phyloP scores from a whole-genome alignment of 2,888 invertebrate species.

The Plutella xylostella region DNA sequence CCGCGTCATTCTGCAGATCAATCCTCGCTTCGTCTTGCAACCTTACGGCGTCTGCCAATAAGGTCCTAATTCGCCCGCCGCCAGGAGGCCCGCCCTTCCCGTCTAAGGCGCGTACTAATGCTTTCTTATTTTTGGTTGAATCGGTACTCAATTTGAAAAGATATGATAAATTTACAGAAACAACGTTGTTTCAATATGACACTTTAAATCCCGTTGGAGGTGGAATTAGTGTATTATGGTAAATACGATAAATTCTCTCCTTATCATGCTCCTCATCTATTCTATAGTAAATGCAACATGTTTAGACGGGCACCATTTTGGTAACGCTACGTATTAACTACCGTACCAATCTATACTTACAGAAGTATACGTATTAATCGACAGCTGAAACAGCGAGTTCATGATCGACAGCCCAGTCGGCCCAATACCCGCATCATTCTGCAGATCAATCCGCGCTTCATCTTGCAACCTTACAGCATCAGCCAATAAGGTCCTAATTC shows the following conservation, averaged over 20 bases:
- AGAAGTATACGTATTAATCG: slow-evolving; percentile 47
- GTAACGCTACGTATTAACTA: too few species aligned
- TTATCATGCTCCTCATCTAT: too few species aligned
- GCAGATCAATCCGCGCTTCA: slow-evolving; percentile 43
- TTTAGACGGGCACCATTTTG: too few species aligned
- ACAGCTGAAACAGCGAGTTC: slow-evolving; percentile 42
- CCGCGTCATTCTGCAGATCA: slow-evolving; percentile 50
- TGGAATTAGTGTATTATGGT: too few species aligned
- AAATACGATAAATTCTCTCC: too few species aligned
- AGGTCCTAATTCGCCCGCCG: slow-evolving; percentile 65
- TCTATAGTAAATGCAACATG: too few species aligned
- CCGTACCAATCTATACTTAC: slow-evolving; percentile 35
- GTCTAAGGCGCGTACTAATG: slow-evolving; percentile 71
- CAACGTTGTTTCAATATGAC: too few species aligned
- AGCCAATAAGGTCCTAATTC: slow-evolving; percentile 73
- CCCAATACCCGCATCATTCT: slow-evolving; percentile 50
- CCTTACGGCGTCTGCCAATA: slow-evolving; percentile 74
- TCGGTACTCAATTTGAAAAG: too few species aligned
- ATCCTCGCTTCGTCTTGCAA: slow-evolving; percentile 70
- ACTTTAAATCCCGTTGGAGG: too few species aligned
- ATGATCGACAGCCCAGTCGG: slow-evolving; percentile 38
- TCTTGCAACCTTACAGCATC: slow-evolving; percentile 77
- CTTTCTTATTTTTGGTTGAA: too few species aligned
- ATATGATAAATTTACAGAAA: too few species aligned
- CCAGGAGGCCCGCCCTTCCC: slow-evolving; percentile 53